Evolutionary conservation across 2,888 invertebrate genomes (phyloP).

Genomic region (Chironomus tentans): DNA sequence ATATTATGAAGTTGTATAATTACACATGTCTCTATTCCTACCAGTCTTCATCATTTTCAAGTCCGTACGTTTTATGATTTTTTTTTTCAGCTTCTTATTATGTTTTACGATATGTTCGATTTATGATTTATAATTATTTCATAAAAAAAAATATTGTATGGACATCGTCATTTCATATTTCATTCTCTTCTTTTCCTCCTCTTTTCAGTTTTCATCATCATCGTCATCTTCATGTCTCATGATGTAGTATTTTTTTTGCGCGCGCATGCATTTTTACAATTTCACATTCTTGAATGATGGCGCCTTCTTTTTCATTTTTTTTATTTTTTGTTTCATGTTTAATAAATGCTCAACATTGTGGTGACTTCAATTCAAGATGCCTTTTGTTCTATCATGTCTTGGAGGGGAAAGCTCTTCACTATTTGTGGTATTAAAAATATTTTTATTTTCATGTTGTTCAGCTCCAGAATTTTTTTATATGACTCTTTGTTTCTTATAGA

Average conservation of each 20-base stretch:
- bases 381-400: not conserved
- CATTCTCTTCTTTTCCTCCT: not conserved
- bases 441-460: not conserved
- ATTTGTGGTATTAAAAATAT: not conserved
- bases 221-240: not conserved
- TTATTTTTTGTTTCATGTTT: no score
- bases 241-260: not conserved
- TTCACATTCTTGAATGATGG: not conserved
- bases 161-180: not conserved
- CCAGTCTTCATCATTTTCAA: not conserved
- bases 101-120: not conserved
- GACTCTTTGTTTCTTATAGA: no score
- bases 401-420: no score
- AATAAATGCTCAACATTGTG: no score
- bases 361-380: not conserved
- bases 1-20: conserved; percentile 20
- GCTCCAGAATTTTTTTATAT: no score
- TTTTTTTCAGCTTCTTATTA: not conserved
- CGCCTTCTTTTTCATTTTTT: not conserved
- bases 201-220: not conserved
- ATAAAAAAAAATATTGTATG: not conserved
- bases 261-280: not conserved
- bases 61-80: not conserved
- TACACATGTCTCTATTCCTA: not conserved
- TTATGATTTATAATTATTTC: conserved; percentile 4